phyloP scores from a whole-genome alignment of 2,888 invertebrate genomes.

The Malachius bipustulatus region DNA sequence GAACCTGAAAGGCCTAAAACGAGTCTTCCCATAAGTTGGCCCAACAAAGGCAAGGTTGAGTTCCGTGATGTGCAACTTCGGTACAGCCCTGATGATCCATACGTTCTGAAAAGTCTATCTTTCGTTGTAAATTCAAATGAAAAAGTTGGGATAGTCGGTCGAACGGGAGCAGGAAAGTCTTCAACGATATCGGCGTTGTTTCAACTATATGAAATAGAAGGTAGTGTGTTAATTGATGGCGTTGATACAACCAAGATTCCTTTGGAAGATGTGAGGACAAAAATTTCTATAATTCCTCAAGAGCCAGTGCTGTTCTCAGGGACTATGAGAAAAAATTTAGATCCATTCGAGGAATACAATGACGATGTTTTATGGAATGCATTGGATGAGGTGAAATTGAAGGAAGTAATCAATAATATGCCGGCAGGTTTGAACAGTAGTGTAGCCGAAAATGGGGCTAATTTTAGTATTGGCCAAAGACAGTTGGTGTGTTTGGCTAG shows the following conservation, averaged over 20 bases:
- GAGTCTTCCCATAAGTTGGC: slow-evolving; percentile 56
- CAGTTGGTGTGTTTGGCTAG: no score
- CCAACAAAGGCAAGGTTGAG: slow-evolving; percentile 52
- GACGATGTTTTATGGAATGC: no score
- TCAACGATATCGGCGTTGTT: slow-evolving; percentile 68
- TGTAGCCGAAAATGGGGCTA: no score
- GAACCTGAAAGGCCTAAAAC: slow-evolving; percentile 24
- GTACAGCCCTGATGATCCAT: slow-evolving; percentile 58
- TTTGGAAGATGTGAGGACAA: no score
- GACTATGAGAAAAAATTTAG: no score
- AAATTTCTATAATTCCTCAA: no score
- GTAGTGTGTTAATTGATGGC: slow-evolving; percentile 70
- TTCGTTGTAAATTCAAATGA: slow-evolving; percentile 56
- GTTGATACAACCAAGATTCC: slow-evolving; percentile 55
- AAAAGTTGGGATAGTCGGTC: slow-evolving; percentile 69
- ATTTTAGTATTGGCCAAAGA: no score
- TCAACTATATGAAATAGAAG: slow-evolving; percentile 67
- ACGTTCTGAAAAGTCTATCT: slow-evolving; percentile 61
- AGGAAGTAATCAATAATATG: no score
- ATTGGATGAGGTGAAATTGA: no score
- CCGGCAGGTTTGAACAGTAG: no score
- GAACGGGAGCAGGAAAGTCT: slow-evolving; percentile 80
- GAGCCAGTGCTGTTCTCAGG: no score
- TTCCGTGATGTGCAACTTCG: slow-evolving; percentile 58
- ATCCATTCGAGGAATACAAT: no score